Evolutionary conservation across 2,888 invertebrate genomes (phyloP), one percentile per base, ranked within the genome.

Genomic region (Drosophila peninsularis): DNA sequence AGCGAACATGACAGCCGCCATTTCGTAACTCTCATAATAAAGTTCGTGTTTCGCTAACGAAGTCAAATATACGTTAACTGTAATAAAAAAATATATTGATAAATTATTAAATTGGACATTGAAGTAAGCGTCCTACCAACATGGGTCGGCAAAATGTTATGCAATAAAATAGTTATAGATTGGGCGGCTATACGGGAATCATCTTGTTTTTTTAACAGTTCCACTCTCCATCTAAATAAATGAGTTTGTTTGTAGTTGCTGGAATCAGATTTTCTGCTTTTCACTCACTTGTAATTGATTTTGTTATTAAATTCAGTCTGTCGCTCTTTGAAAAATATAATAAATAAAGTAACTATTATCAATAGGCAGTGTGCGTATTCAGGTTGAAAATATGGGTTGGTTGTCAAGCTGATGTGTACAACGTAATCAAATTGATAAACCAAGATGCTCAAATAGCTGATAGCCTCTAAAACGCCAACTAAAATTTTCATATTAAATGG

Each of bases 1-100:
- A 0, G 98, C 99, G 92, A 99, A 99, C 97, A 99, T 98, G 0
- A 99, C 98, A 2, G 98, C 96, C 0, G 98, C 98, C 82, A 96
- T 95, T 56, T 95, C 95, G 89, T 98, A 98, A 70, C 96, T 95
- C 91, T 98, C 96, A 84, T 96, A 96, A 90, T 98, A 98, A 1
- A 98, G 93, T 75, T 97, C 96, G 60, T 95, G 94, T 52, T 94
- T 93, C 80, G 91, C 90, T 27, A 94, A 94, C 92, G 96, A 94
- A 79, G 96, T 95, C 75, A 97, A 92, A 90, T 96, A 97, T 0
- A 68, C 62, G 17, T 62, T 41, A 4, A 66, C 76, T 76, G 17
- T 11, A 4, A 19, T 41, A n/a, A 19, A 27, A 96, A 95, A 96
- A 96, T 96, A 0, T 30, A 10, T 45, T 45, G 3, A 30, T 11